phyloP scores from a whole-genome alignment of 2,113 vertebrate genomes.

The Colossoma macropomum region DNA sequence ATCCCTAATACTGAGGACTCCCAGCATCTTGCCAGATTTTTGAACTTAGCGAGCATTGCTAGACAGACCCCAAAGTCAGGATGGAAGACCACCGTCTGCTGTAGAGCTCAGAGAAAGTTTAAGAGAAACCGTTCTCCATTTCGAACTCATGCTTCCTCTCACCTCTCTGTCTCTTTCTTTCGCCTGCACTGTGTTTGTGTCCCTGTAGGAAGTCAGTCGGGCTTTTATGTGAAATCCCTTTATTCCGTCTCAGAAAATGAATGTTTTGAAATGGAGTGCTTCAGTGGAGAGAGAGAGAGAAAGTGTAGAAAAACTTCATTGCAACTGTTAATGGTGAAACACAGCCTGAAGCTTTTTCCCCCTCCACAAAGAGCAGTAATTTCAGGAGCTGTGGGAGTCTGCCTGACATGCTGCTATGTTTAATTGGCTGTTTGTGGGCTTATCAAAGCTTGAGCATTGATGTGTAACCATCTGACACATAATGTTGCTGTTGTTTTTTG shows the following conservation, averaged over 20 bases:
- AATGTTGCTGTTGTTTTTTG: background rate
- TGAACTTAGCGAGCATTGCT: background rate
- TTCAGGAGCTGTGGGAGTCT: conserved; percentile 22
- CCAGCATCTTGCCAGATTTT: no score
- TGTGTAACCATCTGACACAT: conserved; percentile 23
- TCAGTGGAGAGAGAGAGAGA: conserved; percentile 27
- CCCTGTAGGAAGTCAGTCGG: conserved; percentile 57
- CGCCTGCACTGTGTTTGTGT: conserved; percentile 45
- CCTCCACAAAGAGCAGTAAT: conserved; percentile 19
- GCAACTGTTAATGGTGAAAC: conserved; percentile 48
- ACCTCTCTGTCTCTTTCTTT: conserved; percentile 27
- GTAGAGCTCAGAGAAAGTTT: background rate
- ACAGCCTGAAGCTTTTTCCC: conserved; percentile 25
- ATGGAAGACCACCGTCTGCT: background rate
- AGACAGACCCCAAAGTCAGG: background rate
- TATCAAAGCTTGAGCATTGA: conserved; percentile 56
- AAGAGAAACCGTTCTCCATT: conserved; percentile 33
- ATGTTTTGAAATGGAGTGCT: conserved; percentile 64
- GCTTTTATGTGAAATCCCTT: conserved; percentile 61
- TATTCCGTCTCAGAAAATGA: conserved; percentile 58
- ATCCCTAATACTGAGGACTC: no score
- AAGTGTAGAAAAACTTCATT: conserved; percentile 50
- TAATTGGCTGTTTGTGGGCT: conserved; percentile 56
- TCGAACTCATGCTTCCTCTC: conserved; percentile 7
- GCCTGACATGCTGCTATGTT: conserved; percentile 27